Evolutionary conservation across 1,140 invertebrate species (phyloP), one percentile per base, ranked within the genome.

Genomic region (Kradibia gibbosae): DNA sequence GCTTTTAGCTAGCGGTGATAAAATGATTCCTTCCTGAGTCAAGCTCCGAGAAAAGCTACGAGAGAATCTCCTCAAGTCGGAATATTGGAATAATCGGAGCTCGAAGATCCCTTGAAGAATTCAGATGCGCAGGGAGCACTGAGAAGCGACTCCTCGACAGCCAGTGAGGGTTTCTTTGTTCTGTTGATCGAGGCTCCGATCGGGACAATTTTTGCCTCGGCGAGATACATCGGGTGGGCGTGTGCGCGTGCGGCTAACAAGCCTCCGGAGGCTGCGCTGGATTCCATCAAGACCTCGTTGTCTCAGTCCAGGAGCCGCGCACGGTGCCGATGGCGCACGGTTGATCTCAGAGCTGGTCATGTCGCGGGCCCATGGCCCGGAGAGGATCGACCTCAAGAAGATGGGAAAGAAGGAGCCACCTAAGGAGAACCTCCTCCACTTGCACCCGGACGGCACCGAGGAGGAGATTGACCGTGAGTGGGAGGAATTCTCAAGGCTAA

Each of bases 401-500:
- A 90, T 91, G 88, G 84, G 82, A 25, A 91, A 92, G 86, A 89
- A 89, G 78, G 92, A 91, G 84, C 90, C 88, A 85, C 90, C 82
- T 81, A 93, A 91, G 84, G 92, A 91, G 83, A 92, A 85, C 84
- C 85, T 89, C 39, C 87, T 86, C 36, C 86, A 88, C 65, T 82
- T 85, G 13, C 85, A 91, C 84, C 90, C 90, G 42, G 91, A 91
- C 78, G 91, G 88, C 22, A 90, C 87, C 79, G 90, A 91, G 79
- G 92, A 91, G 45, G 91, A 93, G 75, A 91, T 92, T 39, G 92
- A 92, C 83, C 91, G 91, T 87, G 93, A 94, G 88, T 93, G 92
- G 91, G 92, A 92, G 82, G 92, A 92, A 86, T 94, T 93, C 82
- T 92, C 91, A 72, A 93, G 92, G 84, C 89, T 94, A 34, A 92